Conservation (phyloP, 2,888 invertebrate genomes). For the Atethmia centrago region DNA sequence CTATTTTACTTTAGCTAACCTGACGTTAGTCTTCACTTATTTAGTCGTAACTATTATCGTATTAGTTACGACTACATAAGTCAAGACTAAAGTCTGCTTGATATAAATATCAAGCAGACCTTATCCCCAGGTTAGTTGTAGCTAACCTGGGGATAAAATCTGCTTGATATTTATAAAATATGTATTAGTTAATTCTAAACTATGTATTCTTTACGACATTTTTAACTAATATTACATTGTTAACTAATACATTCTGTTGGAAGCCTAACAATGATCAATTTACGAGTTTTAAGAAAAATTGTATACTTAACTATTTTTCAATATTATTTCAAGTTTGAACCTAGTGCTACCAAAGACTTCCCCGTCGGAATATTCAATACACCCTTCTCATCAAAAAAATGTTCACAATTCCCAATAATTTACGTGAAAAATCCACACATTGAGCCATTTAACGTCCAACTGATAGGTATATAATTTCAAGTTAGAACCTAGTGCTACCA, state of each 20-base stretch:
- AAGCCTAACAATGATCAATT: background rate
- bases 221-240: too few species aligned
- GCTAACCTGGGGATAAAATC: too few species aligned
- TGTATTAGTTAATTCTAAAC: too few species aligned
- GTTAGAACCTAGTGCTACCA: too few species aligned
- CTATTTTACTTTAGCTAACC: background rate
- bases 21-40: background rate
- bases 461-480: too few species aligned
- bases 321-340: background rate
- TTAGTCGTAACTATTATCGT: background rate
- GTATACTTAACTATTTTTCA: background rate
- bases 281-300: background rate
- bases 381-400: conserved; percentile 44
- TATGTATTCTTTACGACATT: too few species aligned
- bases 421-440: conserved; percentile 59
- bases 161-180: too few species aligned
- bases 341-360: conserved; percentile 9
- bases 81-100: too few species aligned
- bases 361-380: conserved; percentile 3
- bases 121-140: too few species aligned
- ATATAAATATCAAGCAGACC: too few species aligned
- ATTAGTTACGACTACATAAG: too few species aligned
- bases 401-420: conserved; percentile 50
- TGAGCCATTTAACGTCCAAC: conserved; percentile 66
- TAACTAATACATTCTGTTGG: background rate